Evolutionary conservation across 1,140 invertebrate genomes (phyloP).

Genomic region (Hylyphantes graminicola): DNA sequence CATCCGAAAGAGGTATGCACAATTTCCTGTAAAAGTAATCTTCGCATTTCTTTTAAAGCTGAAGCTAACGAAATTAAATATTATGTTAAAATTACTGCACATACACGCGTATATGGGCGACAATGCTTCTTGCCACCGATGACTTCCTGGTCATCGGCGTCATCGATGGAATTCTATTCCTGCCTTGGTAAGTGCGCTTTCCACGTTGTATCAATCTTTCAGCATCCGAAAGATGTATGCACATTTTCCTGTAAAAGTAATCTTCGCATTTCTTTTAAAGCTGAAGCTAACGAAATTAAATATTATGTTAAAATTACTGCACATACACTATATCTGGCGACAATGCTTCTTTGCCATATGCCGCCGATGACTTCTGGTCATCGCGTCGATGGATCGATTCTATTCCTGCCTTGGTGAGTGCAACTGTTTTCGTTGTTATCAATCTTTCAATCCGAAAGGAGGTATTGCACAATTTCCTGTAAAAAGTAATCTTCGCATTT

Average conservation of each 20-base stretch:
- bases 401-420: slow-evolving; percentile 36
- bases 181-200: slow-evolving; percentile 29
- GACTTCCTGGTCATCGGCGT: slow-evolving; percentile 42
- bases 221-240: not conserved
- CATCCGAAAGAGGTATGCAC: not conserved
- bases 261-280: not conserved
- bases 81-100: too few relatives aligned
- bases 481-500: not conserved
- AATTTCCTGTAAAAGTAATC: not conserved
- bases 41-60: not conserved
- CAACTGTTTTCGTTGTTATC: not conserved
- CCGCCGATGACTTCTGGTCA: slow-evolving; percentile 44
- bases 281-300: not conserved
- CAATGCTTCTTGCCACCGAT: slow-evolving; percentile 34
- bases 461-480: not conserved
- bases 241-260: not conserved
- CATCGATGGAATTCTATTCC: not conserved
- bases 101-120: slow-evolving; percentile 28
- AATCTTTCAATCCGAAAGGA: not conserved
- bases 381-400: slow-evolving; percentile 10
- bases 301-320: too few relatives aligned
- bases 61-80: not conserved
- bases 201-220: not conserved
- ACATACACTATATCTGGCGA: slow-evolving; percentile 28
- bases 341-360: slow-evolving; percentile 29